Evolutionary conservation across 2,113 vertebrate genomes (phyloP).

Genomic region (Rhynchomys soricoides): DNA sequence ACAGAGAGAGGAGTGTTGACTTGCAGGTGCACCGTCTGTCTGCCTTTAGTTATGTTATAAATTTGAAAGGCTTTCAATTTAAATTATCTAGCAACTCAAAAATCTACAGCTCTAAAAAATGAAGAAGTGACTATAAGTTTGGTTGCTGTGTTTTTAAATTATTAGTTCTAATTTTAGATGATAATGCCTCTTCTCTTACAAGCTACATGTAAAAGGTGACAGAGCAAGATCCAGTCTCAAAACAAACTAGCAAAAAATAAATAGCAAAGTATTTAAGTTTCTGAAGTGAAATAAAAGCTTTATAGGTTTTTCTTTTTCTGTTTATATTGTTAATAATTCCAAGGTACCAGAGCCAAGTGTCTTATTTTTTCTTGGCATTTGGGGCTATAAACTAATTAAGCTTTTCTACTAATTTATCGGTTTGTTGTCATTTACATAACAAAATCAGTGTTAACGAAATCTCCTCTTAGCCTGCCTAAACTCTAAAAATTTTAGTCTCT

Average conservation of each 20-base stretch:
- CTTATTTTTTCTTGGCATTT: constrained; percentile 34
- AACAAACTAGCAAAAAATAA: not conserved
- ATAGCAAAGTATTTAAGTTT: not conserved
- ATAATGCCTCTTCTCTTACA: constrained; percentile 44
- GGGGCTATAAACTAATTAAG: constrained; percentile 38
- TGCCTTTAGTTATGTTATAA: not conserved
- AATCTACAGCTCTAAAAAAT: not conserved
- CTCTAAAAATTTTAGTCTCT: constrained; percentile 49
- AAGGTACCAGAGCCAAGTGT: not conserved
- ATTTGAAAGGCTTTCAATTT: constrained; percentile 30
- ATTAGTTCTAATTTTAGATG: constrained; percentile 50
- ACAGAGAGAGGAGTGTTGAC: not conserved
- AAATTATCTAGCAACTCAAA: not conserved
- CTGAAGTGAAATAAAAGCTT: constrained; percentile 45
- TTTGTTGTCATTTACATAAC: constrained; percentile 36
- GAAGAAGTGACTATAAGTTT: constrained; percentile 3
- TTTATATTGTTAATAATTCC: constrained; percentile 28
- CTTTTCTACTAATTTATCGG: not conserved
- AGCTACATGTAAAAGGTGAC: not conserved
- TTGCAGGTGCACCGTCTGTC: not conserved
- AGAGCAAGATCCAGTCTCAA: not conserved
- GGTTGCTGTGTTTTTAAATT: constrained; percentile 47
- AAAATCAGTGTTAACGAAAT: constrained; percentile 72
- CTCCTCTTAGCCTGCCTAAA: constrained; percentile 36
- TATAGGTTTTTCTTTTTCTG: not conserved